phyloP scores from a whole-genome alignment of 2,797 vertebrate species.

The Otolemur crassicaudatus region DNA sequence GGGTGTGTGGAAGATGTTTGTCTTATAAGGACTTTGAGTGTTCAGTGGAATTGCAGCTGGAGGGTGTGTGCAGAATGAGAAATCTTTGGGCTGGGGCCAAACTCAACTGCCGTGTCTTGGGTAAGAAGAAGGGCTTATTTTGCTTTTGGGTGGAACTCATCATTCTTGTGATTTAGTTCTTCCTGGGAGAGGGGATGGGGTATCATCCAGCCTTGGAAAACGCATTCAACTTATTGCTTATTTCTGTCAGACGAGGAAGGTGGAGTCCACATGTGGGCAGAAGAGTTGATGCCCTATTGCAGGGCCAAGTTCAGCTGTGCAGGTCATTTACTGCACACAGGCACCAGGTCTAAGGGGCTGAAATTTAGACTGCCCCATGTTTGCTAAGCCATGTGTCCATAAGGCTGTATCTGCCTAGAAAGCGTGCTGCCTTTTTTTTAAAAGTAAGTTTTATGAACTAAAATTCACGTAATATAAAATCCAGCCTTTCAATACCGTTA shows the following conservation, averaged over 20 bases:
- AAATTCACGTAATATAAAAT: background rate
- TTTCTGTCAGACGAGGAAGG: background rate
- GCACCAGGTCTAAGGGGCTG: background rate
- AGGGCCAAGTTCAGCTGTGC: background rate
- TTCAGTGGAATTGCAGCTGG: background rate
- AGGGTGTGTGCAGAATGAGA: background rate
- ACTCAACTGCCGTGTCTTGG: background rate
- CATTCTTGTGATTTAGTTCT: background rate
- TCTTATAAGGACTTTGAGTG: background rate
- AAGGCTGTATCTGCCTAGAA: background rate
- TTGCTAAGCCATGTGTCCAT: background rate
- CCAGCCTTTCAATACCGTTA: background rate
- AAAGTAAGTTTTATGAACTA: background rate
- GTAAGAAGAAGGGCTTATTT: background rate
- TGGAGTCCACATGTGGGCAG: background rate
- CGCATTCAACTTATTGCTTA: too few species aligned
- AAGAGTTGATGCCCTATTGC: background rate
- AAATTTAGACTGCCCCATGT: background rate
- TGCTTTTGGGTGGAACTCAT: background rate
- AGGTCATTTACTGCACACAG: background rate
- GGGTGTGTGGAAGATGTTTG: slow-evolving; percentile 36
- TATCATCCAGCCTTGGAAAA: background rate
- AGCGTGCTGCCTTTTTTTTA: background rate
- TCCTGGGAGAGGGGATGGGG: background rate
- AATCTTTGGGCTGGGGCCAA: background rate